Evolutionary conservation across 2,888 invertebrate species (phyloP).

Genomic region (Drosophila acutilabella): DNA sequence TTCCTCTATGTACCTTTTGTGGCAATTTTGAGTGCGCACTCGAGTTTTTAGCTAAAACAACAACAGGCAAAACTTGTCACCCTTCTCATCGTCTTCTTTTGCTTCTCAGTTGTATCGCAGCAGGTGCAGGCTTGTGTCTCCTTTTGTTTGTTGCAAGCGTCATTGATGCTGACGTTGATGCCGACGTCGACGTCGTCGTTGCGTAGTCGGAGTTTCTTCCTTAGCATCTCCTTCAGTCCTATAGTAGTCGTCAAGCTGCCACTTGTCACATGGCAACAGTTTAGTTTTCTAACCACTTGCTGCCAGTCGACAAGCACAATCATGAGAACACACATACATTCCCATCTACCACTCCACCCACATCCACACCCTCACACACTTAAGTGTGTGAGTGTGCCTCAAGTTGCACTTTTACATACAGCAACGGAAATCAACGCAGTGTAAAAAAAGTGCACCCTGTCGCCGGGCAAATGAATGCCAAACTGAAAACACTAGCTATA

Average conservation of each 20-base stretch:
- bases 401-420: slow-evolving; percentile 80
- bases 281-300: slow-evolving; percentile 77
- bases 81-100: slow-evolving; percentile 20
- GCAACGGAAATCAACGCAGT: slow-evolving; percentile 77
- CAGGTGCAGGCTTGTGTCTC: slow-evolving; percentile 67
- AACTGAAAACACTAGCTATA: slow-evolving; percentile 34
- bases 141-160: slow-evolving; percentile 73
- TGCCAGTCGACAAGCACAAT: slow-evolving; percentile 51
- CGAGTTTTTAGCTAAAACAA: slow-evolving; percentile 76
- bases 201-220: slow-evolving; percentile 18
- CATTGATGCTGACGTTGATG: slow-evolving; percentile 71
- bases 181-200: slow-evolving; percentile 30
- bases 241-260: slow-evolving; percentile 77
- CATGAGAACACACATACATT: slow-evolving; percentile 29
- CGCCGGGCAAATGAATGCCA: slow-evolving; percentile 76
- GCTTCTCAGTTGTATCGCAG: slow-evolving; percentile 44
- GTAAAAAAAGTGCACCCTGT: slow-evolving; percentile 70
- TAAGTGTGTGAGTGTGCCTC: slow-evolving; percentile 68
- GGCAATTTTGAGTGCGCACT: slow-evolving; percentile 76
- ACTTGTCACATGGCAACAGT: slow-evolving; percentile 81
- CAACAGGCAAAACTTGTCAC: slow-evolving; percentile 57
- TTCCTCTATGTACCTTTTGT: slow-evolving; percentile 61
- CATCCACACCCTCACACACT: slow-evolving; percentile 50
- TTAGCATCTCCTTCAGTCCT: slow-evolving; percentile 55
- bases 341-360: slow-evolving; percentile 35